phyloP scores from a whole-genome alignment of 2,113 vertebrate genomes.

The Todiramphus saurophagus region DNA sequence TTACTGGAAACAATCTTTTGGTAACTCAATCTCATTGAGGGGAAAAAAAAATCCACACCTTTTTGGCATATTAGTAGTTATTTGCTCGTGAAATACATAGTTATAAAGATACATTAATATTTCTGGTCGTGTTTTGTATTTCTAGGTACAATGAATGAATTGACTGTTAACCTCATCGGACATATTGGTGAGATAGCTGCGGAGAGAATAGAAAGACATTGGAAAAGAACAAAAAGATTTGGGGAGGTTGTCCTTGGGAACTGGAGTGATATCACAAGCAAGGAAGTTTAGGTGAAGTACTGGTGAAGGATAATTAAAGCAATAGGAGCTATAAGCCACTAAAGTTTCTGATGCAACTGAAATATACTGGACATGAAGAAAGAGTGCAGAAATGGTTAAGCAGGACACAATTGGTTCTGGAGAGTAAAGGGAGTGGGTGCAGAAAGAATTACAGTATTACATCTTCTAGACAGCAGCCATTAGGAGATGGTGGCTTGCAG shows the following conservation, averaged over 20 bases:
- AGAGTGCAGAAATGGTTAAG: neutral
- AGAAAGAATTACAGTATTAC: neutral
- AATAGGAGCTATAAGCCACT: neutral
- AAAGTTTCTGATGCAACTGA: neutral
- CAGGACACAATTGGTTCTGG: neutral
- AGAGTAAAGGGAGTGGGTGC: neutral
- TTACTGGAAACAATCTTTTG: neutral
- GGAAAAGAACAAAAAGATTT: neutral
- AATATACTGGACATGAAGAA: neutral
- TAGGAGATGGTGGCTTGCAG: neutral
- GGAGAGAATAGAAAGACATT: neutral
- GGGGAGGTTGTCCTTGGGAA: neutral
- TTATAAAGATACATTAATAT: neutral
- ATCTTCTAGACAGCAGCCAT: neutral
- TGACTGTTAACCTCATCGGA: neutral
- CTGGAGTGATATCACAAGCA: neutral
- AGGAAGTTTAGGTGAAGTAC: neutral
- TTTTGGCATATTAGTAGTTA: neutral
- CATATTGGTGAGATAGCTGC: neutral
- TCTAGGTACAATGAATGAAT: neutral
- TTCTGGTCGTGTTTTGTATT: neutral
- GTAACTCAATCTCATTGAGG: neutral
- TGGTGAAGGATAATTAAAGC: neutral
- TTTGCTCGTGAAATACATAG: neutral
- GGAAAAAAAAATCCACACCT: neutral